A percentile compares a stretch with the other conserved stretches of the same genome.
These are phyloP conservation scores for Dipus sagitta DNA, from an alignment of 2,797 vertebrate genomes.

Conservation along the genomic window DNA sequence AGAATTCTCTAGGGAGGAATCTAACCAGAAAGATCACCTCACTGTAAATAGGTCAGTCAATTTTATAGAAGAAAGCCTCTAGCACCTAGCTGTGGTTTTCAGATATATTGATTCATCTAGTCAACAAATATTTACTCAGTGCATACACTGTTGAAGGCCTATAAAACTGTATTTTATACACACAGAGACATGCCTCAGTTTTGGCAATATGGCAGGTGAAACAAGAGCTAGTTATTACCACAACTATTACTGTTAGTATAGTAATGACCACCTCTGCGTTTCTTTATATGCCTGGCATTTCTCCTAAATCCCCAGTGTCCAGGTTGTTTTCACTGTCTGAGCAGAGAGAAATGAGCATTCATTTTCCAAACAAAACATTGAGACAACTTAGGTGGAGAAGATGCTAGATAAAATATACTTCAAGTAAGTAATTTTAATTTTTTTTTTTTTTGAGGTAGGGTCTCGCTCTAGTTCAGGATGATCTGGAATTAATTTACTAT, in stretches of 20 bases:
- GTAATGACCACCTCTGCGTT: too few species aligned
- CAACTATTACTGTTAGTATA: too few species aligned
- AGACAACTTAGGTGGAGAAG: not conserved
- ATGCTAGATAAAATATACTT: not conserved
- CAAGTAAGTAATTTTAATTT: not conserved
- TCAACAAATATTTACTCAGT: slow-evolving; percentile 62
- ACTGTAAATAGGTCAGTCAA: slow-evolving; percentile 67
- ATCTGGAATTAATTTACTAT: too few species aligned
- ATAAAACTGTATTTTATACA: slow-evolving; percentile 11
- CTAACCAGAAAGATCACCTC: slow-evolving; percentile 58
- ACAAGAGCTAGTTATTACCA: not conserved
- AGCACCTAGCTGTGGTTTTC: not conserved
- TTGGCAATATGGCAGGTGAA: not conserved
- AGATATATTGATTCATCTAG: slow-evolving; percentile 54
- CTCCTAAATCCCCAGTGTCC: not conserved
- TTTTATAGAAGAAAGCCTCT: slow-evolving; percentile 62
- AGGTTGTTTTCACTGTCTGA: not conserved
- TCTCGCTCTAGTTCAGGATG: too few species aligned
- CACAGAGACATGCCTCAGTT: not conserved
- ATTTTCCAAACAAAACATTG: not conserved
- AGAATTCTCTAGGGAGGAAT: not conserved
- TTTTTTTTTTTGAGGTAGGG: not conserved
- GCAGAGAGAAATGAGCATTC: not conserved
- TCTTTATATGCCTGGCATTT: rapidly evolving
- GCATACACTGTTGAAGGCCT: not conserved